A percentile compares a stretch with the other conserved stretches of the same genome.
Conservation (phyloP, 2,888 invertebrate genomes). For the Caradrina clavipalpis region DNA sequence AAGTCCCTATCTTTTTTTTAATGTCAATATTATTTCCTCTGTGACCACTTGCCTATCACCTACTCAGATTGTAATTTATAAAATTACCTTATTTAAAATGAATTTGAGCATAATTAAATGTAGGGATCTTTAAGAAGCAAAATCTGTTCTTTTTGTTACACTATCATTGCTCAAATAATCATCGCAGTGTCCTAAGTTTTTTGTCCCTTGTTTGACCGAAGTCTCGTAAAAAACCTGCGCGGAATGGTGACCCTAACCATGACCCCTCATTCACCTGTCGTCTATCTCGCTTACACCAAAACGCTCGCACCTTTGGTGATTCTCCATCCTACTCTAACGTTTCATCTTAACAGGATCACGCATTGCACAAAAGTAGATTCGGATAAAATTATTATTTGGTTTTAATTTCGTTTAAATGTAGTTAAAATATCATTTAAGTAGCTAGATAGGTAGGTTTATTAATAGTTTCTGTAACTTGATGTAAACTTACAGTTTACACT, state of each 20-base stretch:
- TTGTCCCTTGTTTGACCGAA: conserved; percentile 4
- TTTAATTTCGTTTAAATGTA: conserved; percentile 35
- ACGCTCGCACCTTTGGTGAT: conserved; percentile 39
- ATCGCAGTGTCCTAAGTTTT: neutral
- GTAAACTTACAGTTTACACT: neutral
- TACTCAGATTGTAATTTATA: too few species aligned
- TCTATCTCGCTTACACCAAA: conserved; percentile 76
- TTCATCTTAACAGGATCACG: conserved; percentile 76
- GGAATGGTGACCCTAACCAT: conserved; percentile 72
- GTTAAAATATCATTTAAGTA: conserved; percentile 3
- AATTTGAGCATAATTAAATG: too few species aligned
- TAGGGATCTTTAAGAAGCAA: too few species aligned
- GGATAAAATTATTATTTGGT: conserved; percentile 19
- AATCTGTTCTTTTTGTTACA: neutral
- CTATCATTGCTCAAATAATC: neutral
- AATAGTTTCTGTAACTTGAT: neutral
- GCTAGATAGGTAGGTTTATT: neutral
- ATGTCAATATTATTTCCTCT: too few species aligned
- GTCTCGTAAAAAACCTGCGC: conserved; percentile 23
- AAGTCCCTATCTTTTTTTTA: too few species aligned
- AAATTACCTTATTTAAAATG: too few species aligned
- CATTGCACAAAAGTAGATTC: conserved; percentile 52
- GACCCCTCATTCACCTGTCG: conserved; percentile 86
- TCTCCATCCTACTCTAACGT: conserved; percentile 70
- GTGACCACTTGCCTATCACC: too few species aligned